Conservation (phyloP, 2,113 vertebrate genomes). For the Leptodactylus fuscus region DNA sequence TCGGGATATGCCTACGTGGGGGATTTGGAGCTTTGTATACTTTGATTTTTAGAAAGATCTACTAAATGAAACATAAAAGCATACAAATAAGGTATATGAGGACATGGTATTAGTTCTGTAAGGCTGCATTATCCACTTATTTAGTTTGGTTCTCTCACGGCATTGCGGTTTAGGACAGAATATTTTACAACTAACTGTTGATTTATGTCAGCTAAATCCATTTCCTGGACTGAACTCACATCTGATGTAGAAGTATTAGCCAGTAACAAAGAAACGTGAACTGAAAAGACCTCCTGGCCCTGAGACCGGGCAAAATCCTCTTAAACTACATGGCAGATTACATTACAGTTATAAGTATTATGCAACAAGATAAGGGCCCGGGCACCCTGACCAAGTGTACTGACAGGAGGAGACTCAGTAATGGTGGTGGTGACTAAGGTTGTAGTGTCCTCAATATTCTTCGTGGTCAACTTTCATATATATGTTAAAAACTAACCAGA, state of each 20-base stretch:
- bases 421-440: neutral
- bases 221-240: conserved; percentile 3
- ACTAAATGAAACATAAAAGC: neutral
- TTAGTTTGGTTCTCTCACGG: neutral
- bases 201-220: neutral
- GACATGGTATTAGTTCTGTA: too few species aligned
- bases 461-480: too few species aligned
- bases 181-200: neutral
- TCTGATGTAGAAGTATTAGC: conserved; percentile 20
- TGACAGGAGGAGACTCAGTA: neutral
- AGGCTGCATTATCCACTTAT: neutral
- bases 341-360: conserved; percentile 30
- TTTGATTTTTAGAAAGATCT: too few species aligned
- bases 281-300: conserved; percentile 28
- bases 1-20: too few species aligned
- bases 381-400: neutral
- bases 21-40: too few species aligned
- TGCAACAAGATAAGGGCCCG: neutral
- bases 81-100: neutral
- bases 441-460: too few species aligned
- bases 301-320: conserved; percentile 7
- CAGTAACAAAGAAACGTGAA: conserved; percentile 20
- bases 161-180: neutral
- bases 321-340: neutral
- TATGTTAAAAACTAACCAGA: too few species aligned